Percentiles rank a stretch among this genome's conserved stretches.
These are phyloP conservation scores for Ophioninae sp. DNA, from an alignment of 2,888 invertebrate genomes.

Conservation along the genomic window DNA sequence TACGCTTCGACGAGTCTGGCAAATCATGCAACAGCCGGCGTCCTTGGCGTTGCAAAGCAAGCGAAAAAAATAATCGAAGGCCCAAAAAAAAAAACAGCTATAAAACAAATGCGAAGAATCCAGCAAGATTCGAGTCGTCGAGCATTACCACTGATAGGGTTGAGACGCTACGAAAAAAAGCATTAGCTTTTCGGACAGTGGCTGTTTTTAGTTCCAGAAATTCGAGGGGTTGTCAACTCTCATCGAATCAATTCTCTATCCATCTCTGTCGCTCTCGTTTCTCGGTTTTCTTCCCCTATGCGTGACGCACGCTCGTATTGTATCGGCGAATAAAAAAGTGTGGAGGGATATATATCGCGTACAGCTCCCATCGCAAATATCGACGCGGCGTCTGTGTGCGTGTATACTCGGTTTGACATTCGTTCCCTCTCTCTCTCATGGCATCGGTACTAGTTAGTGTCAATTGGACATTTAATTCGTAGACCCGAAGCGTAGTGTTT, in stretches of 20 bases:
- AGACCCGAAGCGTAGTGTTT: conserved; percentile 1
- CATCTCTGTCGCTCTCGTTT: conserved; percentile 31
- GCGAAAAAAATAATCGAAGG: neutral
- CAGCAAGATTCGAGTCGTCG: neutral
- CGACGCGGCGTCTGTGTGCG: conserved; percentile 33
- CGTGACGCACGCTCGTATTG: conserved; percentile 34
- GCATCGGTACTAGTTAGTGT: conserved; percentile 64
- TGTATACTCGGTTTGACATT: conserved; percentile 44
- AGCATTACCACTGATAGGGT: conserved; percentile 42
- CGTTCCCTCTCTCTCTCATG: conserved; percentile 43
- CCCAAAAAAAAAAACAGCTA: neutral
- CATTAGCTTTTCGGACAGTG: conserved; percentile 59
- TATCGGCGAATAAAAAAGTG: conserved; percentile 44
- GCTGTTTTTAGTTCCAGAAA: conserved; percentile 54
- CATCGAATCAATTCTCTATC: conserved; percentile 1
- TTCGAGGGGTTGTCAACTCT: conserved; percentile 46
- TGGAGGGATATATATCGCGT: conserved; percentile 51
- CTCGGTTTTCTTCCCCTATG: conserved; percentile 2
- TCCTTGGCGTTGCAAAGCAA: neutral
- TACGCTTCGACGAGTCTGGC: neutral
- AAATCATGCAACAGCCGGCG: neutral
- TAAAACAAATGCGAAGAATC: neutral
- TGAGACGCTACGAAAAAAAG: conserved; percentile 24
- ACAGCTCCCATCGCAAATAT: conserved; percentile 45
- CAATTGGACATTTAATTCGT: conserved; percentile 61